Percentiles rank a stretch among this genome's conserved stretches.
Evolutionary conservation across 2,888 invertebrate genomes (phyloP).

Genomic region (Meteorus colon): DNA sequence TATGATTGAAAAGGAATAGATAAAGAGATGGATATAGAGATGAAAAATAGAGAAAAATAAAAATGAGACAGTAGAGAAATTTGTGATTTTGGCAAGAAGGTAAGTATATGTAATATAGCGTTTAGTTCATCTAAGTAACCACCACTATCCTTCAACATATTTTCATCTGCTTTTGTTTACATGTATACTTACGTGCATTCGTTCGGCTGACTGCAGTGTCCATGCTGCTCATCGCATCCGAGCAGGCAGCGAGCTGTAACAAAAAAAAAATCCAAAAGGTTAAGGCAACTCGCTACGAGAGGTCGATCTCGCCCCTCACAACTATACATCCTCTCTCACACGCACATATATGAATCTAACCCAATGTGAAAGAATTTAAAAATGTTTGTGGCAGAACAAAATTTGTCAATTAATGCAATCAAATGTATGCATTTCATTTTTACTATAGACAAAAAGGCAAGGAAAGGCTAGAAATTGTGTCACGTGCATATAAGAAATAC

Average conservation of each 20-base stretch:
- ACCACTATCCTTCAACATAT: background rate
- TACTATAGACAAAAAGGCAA: slow-evolving; percentile 33
- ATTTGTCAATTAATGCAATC: background rate
- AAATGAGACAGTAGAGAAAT: background rate
- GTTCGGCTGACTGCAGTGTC: slow-evolving; percentile 92
- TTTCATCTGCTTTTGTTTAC: background rate
- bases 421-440: background rate
- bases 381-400: background rate
- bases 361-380: background rate
- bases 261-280: slow-evolving; percentile 71
- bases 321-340: slow-evolving; percentile 37
- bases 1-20: slow-evolving; percentile 6
- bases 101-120: background rate
- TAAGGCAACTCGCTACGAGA: slow-evolving; percentile 69
- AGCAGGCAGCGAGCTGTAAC: slow-evolving; percentile 93
- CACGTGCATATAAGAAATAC: slow-evolving; percentile 48
- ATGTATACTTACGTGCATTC: slow-evolving; percentile 92
- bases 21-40: slow-evolving; percentile 7
- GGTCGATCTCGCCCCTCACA: slow-evolving; percentile 70
- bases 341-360: slow-evolving; percentile 18
- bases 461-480: slow-evolving; percentile 59
- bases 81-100: too few species aligned
- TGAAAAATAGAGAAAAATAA: background rate
- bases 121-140: background rate
- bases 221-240: slow-evolving; percentile 93